phyloP scores from a whole-genome alignment of 2,797 vertebrate genomes.

The Fratercula arctica region DNA sequence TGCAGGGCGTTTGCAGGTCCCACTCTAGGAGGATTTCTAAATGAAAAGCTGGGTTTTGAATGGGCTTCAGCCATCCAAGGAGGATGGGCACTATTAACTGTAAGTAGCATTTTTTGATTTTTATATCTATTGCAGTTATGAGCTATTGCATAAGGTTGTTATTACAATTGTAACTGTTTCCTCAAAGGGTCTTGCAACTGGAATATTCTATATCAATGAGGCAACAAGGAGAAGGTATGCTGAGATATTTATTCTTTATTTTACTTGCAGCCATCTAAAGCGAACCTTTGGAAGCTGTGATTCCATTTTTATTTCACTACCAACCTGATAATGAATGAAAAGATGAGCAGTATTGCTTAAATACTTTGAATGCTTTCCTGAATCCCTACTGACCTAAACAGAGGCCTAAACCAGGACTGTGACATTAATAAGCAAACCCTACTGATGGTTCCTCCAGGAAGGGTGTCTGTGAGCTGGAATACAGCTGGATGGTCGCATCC shows the following conservation, averaged over 20 bases:
- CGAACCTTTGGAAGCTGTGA: neutral
- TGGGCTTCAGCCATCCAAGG: conserved; percentile 80
- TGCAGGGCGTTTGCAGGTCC: conserved; percentile 79
- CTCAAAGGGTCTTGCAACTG: conserved; percentile 70
- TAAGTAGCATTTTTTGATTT: conserved; percentile 61
- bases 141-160: neutral
- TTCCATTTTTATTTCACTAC: neutral
- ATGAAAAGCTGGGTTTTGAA: conserved; percentile 78
- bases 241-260: neutral
- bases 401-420: neutral
- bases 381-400: neutral
- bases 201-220: conserved; percentile 74
- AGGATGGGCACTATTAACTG: conserved; percentile 71
- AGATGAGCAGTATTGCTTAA: neutral
- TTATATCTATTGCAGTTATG: neutral
- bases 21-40: conserved; percentile 77
- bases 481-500: neutral
- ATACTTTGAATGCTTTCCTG: neutral
- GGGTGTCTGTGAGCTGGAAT: neutral
- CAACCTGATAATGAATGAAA: neutral
- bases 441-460: neutral
- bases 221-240: conserved; percentile 71
- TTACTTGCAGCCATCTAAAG: neutral
- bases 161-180: conserved; percentile 34
- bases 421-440: neutral